These are phyloP conservation scores for Metridium senile DNA, from an alignment of 92 coral and sea anemone genomes.

Conservation along the genomic window DNA sequence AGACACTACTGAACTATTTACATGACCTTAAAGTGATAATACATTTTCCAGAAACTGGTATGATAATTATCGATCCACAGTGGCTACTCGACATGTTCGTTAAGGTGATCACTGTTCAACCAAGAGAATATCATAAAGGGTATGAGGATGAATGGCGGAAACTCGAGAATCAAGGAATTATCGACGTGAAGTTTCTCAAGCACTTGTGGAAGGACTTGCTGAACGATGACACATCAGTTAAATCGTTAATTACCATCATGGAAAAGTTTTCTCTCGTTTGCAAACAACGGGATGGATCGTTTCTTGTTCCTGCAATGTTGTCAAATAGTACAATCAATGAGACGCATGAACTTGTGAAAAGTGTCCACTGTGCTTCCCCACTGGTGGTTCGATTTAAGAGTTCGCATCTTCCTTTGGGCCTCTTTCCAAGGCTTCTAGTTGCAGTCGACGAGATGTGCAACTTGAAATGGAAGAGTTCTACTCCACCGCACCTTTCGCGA, in stretches of 20 bases:
- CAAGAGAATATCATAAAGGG: background rate
- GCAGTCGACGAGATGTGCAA: constrained; percentile 6
- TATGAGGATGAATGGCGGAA: background rate
- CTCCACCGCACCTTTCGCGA: constrained; percentile 21
- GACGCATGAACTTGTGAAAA: background rate
- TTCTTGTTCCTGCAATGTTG: constrained; percentile 57
- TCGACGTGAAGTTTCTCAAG: constrained; percentile 3
- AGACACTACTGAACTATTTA: constrained; percentile 19
- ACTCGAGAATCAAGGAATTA: constrained; percentile 25
- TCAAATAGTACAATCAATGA: background rate
- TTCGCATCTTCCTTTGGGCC: constrained; percentile 41
- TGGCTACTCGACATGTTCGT: background rate
- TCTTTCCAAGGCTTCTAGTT: constrained; percentile 50
- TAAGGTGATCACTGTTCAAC: constrained; percentile 39
- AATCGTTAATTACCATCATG: constrained; percentile 33
- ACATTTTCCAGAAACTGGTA: constrained; percentile 41
- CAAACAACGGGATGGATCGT: constrained; percentile 2
- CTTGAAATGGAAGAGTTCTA: background rate
- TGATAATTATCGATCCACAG: constrained; percentile 44
- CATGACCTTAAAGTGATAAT: constrained; percentile 55
- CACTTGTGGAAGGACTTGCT: constrained; percentile 35
- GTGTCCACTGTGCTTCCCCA: background rate
- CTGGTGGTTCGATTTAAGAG: constrained; percentile 38
- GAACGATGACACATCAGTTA: background rate
- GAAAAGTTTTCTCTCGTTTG: constrained; percentile 52